Conservation (phyloP, 2,113 vertebrate genomes). For the Rhea americana region DNA sequence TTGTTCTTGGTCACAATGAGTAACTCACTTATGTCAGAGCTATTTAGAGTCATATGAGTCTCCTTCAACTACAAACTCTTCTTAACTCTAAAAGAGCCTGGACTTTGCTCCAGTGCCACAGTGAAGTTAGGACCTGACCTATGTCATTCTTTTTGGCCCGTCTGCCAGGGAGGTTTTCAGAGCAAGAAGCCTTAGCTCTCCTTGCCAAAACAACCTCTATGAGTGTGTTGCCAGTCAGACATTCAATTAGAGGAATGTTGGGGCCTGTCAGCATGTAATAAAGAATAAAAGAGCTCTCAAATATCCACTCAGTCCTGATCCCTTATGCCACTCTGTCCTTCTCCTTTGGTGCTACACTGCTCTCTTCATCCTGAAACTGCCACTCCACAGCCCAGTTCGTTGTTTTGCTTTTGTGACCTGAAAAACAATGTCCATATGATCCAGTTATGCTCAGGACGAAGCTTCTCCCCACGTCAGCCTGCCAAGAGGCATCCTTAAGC, state of each 20-base stretch:
- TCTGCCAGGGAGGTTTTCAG: neutral
- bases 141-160: neutral
- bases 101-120: neutral
- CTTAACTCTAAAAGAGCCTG: neutral
- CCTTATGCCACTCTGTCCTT: neutral
- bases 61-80: too few relatives aligned
- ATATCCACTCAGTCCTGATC: neutral
- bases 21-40: neutral
- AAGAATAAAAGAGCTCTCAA: neutral
- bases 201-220: neutral
- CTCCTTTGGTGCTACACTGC: neutral
- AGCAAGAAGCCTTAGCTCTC: neutral
- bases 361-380: neutral
- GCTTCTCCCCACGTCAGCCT: neutral
- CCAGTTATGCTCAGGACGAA: neutral
- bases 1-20: too few relatives aligned
- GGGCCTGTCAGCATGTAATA: neutral
- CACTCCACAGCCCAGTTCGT: neutral
- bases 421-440: neutral
- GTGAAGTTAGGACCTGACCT: neutral
- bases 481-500: neutral
- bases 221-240: rapidly evolving
- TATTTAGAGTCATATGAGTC: neutral
- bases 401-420: neutral
- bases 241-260: neutral